Percentiles rank a stretch among this genome's conserved stretches.
Evolutionary conservation across 2,797 vertebrate genomes (phyloP).

Genomic region (Sebastes alutus): DNA sequence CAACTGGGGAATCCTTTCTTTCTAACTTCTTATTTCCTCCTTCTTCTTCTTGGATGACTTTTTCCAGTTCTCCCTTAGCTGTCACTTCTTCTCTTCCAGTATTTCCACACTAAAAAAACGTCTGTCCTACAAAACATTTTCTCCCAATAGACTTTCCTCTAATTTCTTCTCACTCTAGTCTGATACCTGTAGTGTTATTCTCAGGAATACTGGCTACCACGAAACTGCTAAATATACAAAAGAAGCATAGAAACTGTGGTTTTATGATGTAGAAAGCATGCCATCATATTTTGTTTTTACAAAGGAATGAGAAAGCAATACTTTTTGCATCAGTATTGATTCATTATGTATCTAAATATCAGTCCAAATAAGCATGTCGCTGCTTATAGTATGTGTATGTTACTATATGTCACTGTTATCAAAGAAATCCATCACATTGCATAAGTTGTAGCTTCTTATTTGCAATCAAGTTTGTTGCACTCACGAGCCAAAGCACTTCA

Average conservation of each 20-base stretch:
- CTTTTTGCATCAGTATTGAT: not conserved
- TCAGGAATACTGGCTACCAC: constrained; percentile 87
- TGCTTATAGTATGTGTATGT: constrained; percentile 55
- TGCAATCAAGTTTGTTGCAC: constrained; percentile 28
- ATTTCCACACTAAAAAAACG: constrained; percentile 14
- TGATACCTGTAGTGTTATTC: constrained; percentile 79
- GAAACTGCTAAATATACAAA: constrained; percentile 7
- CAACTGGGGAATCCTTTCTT: constrained; percentile 62
- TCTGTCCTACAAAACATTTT: constrained; percentile 41
- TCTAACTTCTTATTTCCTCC: constrained; percentile 63
- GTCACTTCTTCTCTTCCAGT: constrained; percentile 71
- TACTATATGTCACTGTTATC: constrained; percentile 48
- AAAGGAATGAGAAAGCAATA: not conserved
- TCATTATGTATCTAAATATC: constrained; percentile 29
- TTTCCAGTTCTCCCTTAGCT: constrained; percentile 73
- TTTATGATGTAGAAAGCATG: constrained; percentile 30
- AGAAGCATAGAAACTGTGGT: not conserved
- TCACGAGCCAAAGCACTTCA: constrained; percentile 34
- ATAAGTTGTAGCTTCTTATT: constrained; percentile 42
- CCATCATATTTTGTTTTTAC: not conserved
- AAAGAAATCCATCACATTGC: constrained; percentile 37
- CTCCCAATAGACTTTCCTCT: constrained; percentile 41
- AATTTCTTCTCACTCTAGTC: constrained; percentile 74
- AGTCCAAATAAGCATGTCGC: constrained; percentile 67
- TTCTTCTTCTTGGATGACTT: constrained; percentile 71